A percentile compares a stretch with the other conserved stretches of the same genome.
phyloP scores from a whole-genome alignment of 2,113 vertebrate genomes.

The Rhagologus leucostigma region DNA sequence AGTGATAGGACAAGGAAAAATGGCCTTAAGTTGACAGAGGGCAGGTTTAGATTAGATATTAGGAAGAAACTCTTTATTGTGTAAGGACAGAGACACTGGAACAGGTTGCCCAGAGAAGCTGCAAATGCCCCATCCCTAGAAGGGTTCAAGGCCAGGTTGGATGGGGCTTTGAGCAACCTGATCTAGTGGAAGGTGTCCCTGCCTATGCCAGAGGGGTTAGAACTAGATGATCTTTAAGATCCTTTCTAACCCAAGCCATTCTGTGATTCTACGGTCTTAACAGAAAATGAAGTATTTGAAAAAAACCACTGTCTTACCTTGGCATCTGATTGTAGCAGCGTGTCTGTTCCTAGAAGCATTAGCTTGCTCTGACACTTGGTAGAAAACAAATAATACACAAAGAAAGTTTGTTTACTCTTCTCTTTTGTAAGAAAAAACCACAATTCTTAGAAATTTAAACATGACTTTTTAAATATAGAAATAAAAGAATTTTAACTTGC shows the following conservation, averaged over 20 bases:
- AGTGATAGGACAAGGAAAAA: not conserved
- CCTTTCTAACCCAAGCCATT: not conserved
- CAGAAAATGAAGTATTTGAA: not conserved
- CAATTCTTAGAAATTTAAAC: not conserved
- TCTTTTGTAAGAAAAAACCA: not conserved
- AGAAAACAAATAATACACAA: conserved; percentile 47
- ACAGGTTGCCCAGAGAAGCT: not conserved
- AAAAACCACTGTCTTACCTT: conserved; percentile 53
- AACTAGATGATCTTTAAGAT: not conserved
- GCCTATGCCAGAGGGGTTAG: not conserved
- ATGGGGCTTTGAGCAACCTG: not conserved
- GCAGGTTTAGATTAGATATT: not conserved
- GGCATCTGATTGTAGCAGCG: not conserved
- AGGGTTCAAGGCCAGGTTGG: not conserved
- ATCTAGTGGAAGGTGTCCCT: not conserved
- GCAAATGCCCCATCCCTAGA: not conserved
- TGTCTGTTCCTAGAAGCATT: not conserved
- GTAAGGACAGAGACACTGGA: not conserved
- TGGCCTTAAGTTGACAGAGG: not conserved
- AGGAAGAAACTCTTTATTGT: not conserved
- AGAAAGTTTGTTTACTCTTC: not conserved
- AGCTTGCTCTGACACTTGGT: conserved; percentile 65
- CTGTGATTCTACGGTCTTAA: not conserved
- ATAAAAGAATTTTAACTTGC: not conserved
- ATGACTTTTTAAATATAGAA: not conserved